These are phyloP conservation scores for Pseudococcus jackbeardsleyi DNA, from an alignment of 2,888 invertebrate species.

Conservation along the genomic window DNA sequence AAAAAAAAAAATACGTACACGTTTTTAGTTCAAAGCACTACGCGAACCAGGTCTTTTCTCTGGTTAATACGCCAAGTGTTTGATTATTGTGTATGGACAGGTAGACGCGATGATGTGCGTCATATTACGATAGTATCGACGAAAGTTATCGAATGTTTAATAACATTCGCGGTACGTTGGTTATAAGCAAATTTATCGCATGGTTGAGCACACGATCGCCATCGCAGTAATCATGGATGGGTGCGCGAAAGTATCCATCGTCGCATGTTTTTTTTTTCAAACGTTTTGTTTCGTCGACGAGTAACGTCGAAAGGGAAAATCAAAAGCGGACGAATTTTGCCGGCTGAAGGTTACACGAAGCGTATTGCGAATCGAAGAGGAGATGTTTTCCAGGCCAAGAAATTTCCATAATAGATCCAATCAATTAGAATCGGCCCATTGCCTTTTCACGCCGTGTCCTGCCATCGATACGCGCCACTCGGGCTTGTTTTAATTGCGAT, in stretches of 20 bases:
- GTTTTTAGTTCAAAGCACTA: constrained; percentile 9
- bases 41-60: background rate
- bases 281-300: background rate
- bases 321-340: constrained; percentile 20
- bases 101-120: background rate
- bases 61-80: background rate
- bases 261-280: background rate
- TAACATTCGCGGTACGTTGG: constrained; percentile 30
- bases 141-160: constrained; percentile 31
- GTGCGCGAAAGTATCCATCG: background rate
- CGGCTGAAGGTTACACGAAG: background rate
- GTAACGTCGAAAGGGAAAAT: background rate
- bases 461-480: background rate
- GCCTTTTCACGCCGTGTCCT: constrained; percentile 15
- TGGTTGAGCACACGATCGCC: constrained; percentile 28
- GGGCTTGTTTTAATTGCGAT: background rate
- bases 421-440: constrained; percentile 18
- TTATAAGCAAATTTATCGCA: constrained; percentile 42
- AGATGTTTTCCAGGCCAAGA: constrained; percentile 20
- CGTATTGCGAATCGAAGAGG: background rate
- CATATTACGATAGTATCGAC: background rate
- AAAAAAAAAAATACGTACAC: background rate
- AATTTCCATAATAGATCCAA: constrained; percentile 28
- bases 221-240: background rate
- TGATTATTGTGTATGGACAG: background rate